Percentiles rank a stretch among this genome's conserved stretches.
Evolutionary conservation across 1,140 invertebrate species (phyloP).

Genomic region (Brachionus plicatilis): DNA sequence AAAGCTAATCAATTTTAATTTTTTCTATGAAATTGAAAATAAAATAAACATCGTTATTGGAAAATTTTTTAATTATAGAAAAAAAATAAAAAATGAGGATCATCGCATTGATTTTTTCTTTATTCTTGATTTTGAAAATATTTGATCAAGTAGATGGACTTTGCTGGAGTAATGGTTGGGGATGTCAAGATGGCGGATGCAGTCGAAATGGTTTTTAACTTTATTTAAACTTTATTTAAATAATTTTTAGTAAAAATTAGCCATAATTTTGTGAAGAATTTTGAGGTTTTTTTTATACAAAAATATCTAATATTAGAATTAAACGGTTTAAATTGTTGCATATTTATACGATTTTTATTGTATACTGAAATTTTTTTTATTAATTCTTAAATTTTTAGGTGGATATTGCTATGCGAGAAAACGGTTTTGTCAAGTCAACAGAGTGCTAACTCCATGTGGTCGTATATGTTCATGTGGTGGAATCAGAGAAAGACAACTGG

Average conservation of each 20-base stretch:
- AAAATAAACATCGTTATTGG: background rate
- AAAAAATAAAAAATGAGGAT: background rate
- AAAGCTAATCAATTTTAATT: no score
- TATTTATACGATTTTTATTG: background rate
- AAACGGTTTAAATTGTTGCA: no score
- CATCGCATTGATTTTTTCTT: background rate
- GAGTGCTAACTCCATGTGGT: background rate
- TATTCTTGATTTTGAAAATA: background rate
- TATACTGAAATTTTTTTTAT: background rate
- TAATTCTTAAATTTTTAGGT: background rate
- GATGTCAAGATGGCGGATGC: background rate
- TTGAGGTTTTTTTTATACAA: no score
- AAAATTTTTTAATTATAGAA: background rate
- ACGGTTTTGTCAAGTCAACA: background rate
- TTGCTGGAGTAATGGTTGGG: background rate
- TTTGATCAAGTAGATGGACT: background rate
- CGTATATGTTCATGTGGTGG: background rate
- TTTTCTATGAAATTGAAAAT: no score
- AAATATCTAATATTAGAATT: no score
- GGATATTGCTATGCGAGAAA: background rate
- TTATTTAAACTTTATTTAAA: background rate
- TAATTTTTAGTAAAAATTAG: no score
- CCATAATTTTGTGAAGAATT: no score
- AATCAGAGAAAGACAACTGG: background rate
- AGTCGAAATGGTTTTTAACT: background rate